A percentile compares a stretch with the other conserved stretches of the same genome.
These are phyloP conservation scores for rabbit (Oryctolagus cuniculus) DNA, from an alignment of 2,113 vertebrate species.

Conservation along the genomic window DNA sequence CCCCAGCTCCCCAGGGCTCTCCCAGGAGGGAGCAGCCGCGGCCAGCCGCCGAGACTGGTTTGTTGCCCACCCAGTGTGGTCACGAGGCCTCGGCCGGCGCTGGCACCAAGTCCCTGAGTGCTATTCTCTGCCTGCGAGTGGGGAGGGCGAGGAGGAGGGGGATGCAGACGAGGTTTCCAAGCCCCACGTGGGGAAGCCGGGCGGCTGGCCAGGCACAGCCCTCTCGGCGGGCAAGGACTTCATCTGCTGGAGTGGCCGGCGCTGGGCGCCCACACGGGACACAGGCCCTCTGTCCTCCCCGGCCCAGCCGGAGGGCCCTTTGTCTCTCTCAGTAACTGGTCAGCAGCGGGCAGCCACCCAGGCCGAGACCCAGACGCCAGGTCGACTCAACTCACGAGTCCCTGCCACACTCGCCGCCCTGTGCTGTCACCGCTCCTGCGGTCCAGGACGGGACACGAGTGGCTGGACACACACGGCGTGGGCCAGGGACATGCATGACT, in stretches of 20 bases:
- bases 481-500: background rate
- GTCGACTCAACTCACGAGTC: background rate
- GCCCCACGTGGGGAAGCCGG: fast-evolving
- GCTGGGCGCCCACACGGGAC: background rate
- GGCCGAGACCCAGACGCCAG: background rate
- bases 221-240: background rate
- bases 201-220: background rate
- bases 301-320: background rate
- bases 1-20: background rate
- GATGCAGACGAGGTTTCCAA: background rate
- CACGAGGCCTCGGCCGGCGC: fast-evolving
- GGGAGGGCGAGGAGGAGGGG: background rate
- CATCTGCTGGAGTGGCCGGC: background rate
- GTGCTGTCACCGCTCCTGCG: no score
- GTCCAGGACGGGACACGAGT: background rate
- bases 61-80: background rate
- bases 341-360: background rate
- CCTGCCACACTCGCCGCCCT: background rate
- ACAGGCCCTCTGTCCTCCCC: slow-evolving; percentile 43
- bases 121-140: fast-evolving
- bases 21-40: background rate
- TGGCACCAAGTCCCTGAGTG: background rate
- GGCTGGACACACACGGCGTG: background rate
- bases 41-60: background rate
- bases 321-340: slow-evolving; percentile 33